Percentiles rank a stretch among this genome's conserved stretches.
These are phyloP conservation scores for Ladona fulva DNA, from an alignment of 1,140 invertebrate species.

Conservation along the genomic window DNA sequence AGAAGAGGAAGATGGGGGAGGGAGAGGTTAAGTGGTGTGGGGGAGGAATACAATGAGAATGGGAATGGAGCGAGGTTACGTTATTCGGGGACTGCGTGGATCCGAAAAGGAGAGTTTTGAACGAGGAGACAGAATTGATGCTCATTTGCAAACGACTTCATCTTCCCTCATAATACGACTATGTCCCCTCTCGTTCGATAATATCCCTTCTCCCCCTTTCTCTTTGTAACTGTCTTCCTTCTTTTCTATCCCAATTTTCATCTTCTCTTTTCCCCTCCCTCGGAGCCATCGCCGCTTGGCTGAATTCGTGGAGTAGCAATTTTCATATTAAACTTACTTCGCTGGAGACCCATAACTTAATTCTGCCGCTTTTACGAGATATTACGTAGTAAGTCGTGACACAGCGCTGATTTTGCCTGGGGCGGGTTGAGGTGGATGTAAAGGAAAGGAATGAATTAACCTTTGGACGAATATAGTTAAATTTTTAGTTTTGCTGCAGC, in stretches of 20 bases:
- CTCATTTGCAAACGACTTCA: neutral
- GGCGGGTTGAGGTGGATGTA: too few species aligned
- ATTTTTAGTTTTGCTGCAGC: too few species aligned
- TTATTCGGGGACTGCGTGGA: neutral
- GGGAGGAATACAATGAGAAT: neutral
- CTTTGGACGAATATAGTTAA: too few species aligned
- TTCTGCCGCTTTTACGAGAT: too few species aligned
- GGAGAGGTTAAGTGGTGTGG: neutral
- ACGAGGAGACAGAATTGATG: neutral
- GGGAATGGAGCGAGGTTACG: neutral
- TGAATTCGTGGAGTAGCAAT: neutral
- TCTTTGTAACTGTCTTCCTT: neutral
- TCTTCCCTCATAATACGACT: neutral
- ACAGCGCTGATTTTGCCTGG: too few species aligned
- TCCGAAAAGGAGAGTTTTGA: neutral
- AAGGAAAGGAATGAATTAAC: too few species aligned
- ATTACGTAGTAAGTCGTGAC: too few species aligned
- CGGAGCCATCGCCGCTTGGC: neutral
- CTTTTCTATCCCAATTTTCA: neutral
- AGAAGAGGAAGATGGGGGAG: neutral
- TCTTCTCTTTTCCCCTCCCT: neutral
- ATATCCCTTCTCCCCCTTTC: neutral
- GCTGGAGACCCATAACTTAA: neutral
- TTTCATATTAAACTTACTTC: slow-evolving; percentile 8
- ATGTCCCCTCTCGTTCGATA: neutral